A percentile compares a stretch with the other conserved stretches of the same genome.
These are phyloP conservation scores for Bucorvus abyssinicus DNA, from an alignment of 2,797 vertebrate genomes.

Conservation along the genomic window DNA sequence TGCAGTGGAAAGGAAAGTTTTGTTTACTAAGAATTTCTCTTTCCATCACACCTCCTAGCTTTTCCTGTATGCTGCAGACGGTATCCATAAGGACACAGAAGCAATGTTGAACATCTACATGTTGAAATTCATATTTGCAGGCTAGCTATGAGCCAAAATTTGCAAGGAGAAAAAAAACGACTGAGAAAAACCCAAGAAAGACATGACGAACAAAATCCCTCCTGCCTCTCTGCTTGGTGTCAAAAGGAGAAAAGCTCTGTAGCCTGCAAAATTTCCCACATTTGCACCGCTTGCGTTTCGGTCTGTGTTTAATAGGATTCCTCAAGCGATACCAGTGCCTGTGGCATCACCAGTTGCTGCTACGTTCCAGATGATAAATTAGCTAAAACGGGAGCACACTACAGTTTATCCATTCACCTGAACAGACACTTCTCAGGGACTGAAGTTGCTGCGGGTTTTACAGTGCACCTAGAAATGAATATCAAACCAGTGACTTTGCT, in stretches of 20 bases:
- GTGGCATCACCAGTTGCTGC: background rate
- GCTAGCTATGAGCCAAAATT: background rate
- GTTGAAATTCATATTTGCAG: background rate
- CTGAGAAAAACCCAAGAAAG: background rate
- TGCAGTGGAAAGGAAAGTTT: background rate
- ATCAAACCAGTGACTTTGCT: background rate
- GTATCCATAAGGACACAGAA: background rate
- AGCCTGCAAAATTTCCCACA: background rate
- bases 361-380: background rate
- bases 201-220: background rate
- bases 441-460: background rate
- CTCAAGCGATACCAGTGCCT: background rate
- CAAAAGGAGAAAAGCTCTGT: background rate
- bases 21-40: background rate
- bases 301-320: background rate
- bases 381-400: background rate
- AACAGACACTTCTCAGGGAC: background rate
- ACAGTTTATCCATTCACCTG: background rate
- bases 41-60: background rate
- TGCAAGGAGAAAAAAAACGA: background rate
- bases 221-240: background rate
- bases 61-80: background rate
- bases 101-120: accelerated
- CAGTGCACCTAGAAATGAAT: background rate
- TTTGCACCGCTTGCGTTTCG: background rate